Evolutionary conservation across 2,797 vertebrate species (phyloP).

Genomic region (Urocyon cinereoargenteus): DNA sequence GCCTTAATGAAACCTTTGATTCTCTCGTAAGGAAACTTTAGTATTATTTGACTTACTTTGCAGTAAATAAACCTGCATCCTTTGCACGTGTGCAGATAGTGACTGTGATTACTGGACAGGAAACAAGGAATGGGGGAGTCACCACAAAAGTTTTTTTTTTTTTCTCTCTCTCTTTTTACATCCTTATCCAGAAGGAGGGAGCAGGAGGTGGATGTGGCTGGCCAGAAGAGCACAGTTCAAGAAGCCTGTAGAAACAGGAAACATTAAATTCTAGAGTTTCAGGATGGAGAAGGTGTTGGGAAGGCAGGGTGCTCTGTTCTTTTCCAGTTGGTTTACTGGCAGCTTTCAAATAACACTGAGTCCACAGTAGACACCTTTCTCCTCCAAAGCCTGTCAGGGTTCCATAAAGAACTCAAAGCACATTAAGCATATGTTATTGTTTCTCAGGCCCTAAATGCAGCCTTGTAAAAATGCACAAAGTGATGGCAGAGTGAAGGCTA

Average conservation of each 20-base stretch:
- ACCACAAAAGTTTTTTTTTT: background rate
- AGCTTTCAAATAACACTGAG: too few relatives aligned
- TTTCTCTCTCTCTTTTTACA: background rate
- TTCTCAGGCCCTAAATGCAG: background rate
- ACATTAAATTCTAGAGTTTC: background rate
- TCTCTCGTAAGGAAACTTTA: background rate
- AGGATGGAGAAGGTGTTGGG: background rate
- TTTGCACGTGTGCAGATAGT: background rate
- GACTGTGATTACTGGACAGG: background rate
- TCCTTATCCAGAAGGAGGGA: background rate
- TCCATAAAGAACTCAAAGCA: background rate
- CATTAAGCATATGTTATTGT: background rate
- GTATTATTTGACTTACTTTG: background rate
- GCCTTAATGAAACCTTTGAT: background rate
- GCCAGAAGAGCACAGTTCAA: background rate
- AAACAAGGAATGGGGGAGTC: background rate
- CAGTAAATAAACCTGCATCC: background rate
- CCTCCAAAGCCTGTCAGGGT: background rate
- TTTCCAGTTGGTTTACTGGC: background rate
- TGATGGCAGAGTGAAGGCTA: background rate
- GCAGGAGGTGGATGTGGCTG: background rate
- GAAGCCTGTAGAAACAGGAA: background rate
- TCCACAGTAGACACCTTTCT: background rate
- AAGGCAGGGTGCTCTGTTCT: background rate
- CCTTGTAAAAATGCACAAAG: background rate